Conservation (phyloP, 2,888 invertebrate species). For the Dascillus cervinus region DNA sequence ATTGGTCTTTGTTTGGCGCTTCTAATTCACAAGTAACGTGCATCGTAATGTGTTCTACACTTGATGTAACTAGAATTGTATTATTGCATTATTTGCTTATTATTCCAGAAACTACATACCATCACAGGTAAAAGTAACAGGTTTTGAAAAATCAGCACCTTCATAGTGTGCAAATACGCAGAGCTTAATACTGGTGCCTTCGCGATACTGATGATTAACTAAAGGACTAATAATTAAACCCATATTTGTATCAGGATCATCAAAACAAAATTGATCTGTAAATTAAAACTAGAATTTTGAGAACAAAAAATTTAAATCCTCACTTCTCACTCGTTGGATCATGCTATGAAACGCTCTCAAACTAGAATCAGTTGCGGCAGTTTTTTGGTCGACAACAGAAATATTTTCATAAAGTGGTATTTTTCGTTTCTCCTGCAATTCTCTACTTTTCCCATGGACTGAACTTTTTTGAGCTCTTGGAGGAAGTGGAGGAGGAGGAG, state of each 20-base stretch:
- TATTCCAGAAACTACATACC: too few relatives aligned
- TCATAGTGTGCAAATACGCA: conserved; percentile 61
- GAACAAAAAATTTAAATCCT: too few relatives aligned
- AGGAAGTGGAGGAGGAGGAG: conserved; percentile 48
- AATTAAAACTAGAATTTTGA: too few relatives aligned
- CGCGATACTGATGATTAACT: conserved; percentile 68
- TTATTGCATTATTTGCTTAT: too few relatives aligned
- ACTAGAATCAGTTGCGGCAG: conserved; percentile 55
- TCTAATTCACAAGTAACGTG: conserved; percentile 78
- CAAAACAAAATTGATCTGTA: conserved; percentile 63
- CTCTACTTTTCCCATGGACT: conserved; percentile 36
- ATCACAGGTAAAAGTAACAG: conserved; percentile 87
- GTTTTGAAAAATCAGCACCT: conserved; percentile 43
- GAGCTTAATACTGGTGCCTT: conserved; percentile 82
- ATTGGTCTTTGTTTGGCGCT: conserved; percentile 44
- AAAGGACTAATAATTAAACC: conserved; percentile 86
- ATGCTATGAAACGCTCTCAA: conserved; percentile 75
- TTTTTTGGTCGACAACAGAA: conserved; percentile 50
- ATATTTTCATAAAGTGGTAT: conserved; percentile 67
- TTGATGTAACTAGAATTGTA: conserved; percentile 79
- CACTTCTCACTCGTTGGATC: conserved; percentile 72
- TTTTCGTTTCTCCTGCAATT: conserved; percentile 44
- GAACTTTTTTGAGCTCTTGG: conserved; percentile 49
- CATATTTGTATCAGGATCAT: conserved; percentile 72
- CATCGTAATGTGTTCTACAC: conserved; percentile 76